Evolutionary conservation across 1,140 invertebrate species (phyloP).

Genomic region (Lepidotrigona ventralis): DNA sequence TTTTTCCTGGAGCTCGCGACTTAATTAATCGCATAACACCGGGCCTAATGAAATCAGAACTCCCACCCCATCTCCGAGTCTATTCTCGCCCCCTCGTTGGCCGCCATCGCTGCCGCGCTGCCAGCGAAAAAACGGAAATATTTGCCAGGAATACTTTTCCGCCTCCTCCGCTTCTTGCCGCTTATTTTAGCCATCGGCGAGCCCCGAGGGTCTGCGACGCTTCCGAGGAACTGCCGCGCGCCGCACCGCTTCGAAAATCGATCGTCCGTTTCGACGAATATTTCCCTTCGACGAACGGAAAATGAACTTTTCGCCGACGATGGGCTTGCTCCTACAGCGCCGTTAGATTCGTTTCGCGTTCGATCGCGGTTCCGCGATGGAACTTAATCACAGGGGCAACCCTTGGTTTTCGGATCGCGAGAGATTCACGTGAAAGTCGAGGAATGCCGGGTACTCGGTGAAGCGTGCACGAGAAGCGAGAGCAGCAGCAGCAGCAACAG

Average conservation of each 20-base stretch:
- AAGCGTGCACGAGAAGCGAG: slow-evolving; percentile 37
- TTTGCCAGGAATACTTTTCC: slow-evolving; percentile 77
- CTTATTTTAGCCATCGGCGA: not conserved
- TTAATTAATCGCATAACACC: slow-evolving; percentile 81
- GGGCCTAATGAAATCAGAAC: slow-evolving; percentile 80
- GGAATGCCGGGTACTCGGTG: slow-evolving; percentile 53
- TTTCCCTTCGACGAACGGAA: slow-evolving; percentile 35
- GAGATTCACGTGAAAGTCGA: slow-evolving; percentile 44
- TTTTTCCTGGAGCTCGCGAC: slow-evolving; percentile 78
- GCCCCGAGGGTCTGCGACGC: slow-evolving; percentile 44
- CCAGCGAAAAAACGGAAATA: slow-evolving; percentile 73
- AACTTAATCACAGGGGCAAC: slow-evolving; percentile 22
- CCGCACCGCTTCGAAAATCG: slow-evolving; percentile 67
- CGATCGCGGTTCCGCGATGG: slow-evolving; percentile 30
- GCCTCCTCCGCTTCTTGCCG: slow-evolving; percentile 49
- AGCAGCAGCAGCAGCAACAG: not conserved
- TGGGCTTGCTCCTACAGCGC: too few relatives aligned
- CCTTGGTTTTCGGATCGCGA: not conserved
- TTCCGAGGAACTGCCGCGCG: slow-evolving; percentile 60
- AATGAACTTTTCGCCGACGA: not conserved
- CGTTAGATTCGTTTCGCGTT: not conserved
- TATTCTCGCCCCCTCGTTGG: slow-evolving; percentile 64
- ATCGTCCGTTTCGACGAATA: slow-evolving; percentile 65
- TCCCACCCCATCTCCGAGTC: slow-evolving; percentile 71
- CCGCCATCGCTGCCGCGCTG: slow-evolving; percentile 19